Evolutionary conservation across 2,888 invertebrate species (phyloP).

Genomic region (Mechanitis messenoides): DNA sequence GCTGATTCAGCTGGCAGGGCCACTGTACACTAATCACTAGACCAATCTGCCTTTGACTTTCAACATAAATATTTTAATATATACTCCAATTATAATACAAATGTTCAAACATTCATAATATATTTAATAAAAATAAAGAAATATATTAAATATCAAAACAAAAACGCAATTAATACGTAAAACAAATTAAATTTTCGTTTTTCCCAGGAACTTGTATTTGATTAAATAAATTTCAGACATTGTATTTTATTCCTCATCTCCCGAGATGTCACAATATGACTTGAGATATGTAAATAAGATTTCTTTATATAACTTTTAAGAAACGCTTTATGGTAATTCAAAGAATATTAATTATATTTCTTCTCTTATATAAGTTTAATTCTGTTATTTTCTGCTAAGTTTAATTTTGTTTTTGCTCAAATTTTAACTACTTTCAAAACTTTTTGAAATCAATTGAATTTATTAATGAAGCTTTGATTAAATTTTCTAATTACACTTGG

Average conservation of each 20-base stretch:
- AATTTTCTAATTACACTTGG: constrained; percentile 20
- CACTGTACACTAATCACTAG: no score
- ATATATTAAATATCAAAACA: not conserved
- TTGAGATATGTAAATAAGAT: not conserved
- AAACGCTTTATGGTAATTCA: no score
- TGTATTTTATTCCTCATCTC: not conserved
- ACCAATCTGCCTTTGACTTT: no score
- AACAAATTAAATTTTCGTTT: not conserved
- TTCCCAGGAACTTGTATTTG: not conserved
- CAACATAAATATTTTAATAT: no score
- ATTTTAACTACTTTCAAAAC: not conserved
- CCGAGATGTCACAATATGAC: not conserved
- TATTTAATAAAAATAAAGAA: no score
- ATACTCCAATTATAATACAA: no score
- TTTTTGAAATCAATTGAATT: constrained; percentile 15
- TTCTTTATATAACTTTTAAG: no score
- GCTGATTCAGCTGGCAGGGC: no score
- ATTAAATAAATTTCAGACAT: not conserved
- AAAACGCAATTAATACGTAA: not conserved
- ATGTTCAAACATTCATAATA: no score
- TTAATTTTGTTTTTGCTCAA: not conserved
- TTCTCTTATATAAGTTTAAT: no score
- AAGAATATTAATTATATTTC: no score
- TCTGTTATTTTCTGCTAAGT: no score
- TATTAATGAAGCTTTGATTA: constrained; percentile 16